Conservation (phyloP, 64 coral and sea anemone species). For the Dendronephthya gigantea region DNA sequence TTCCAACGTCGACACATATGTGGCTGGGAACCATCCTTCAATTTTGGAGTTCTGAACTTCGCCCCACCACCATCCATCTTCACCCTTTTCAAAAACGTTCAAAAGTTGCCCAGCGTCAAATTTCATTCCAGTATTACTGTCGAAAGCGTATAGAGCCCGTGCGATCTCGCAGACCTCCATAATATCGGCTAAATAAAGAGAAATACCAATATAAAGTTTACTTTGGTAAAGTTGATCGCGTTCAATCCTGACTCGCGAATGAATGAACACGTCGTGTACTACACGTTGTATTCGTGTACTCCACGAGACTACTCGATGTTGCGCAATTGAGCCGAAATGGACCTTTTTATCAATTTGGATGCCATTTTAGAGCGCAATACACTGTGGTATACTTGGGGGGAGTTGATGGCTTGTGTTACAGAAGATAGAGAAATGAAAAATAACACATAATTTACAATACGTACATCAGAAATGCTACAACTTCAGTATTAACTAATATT, state of each 20-base stretch:
- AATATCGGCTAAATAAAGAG: background rate
- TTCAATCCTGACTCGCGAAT: background rate
- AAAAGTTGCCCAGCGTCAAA: background rate
- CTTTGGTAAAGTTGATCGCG: background rate
- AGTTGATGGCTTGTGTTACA: no score
- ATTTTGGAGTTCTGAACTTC: background rate
- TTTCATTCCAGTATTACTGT: background rate
- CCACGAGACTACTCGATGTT: background rate
- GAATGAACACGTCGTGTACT: background rate
- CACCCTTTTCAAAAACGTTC: background rate
- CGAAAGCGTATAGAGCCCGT: background rate
- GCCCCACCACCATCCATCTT: conserved; percentile 11
- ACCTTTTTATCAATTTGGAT: no score
- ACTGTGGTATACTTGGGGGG: no score
- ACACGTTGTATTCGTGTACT: background rate
- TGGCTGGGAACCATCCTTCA: conserved; percentile 11
- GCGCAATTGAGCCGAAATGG: no score
- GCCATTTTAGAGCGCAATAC: no score
- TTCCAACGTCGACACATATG: background rate
- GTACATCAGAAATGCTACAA: no score
- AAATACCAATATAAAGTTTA: no score
- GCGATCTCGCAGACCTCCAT: background rate
- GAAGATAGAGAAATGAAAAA: no score
- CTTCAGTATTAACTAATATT: no score
- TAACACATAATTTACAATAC: no score